Base-by-base conservation (phyloP, 2,113 vertebrate genomes). In the Beaufortia kweichowensis region DNA sequence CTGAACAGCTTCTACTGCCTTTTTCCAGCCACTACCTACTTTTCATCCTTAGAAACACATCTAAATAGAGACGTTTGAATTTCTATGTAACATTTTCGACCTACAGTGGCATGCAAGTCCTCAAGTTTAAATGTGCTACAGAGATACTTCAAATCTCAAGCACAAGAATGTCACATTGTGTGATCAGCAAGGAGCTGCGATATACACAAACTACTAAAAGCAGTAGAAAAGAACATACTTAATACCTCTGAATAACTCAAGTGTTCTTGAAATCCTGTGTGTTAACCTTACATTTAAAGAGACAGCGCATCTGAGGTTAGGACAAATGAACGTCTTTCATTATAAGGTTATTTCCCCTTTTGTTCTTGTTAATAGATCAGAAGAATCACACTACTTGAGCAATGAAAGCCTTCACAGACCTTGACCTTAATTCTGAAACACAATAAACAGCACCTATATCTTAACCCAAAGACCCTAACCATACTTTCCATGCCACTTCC, bases 401-500 rank as follows among this genome's bases (percentile, higher is more conserved):
- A 41, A 14, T 19, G 68, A 56, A 53, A 53, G 24, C 60, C 6
- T 31, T 55, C 55, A 55, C 61, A 39, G 10, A 2, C 7, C 21
- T 61, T 66, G 72, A 79, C 65, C 66, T 82, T 72, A 53, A 61
- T 79, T 82, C 72, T 79, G 26, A 19, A 65, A 50, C 8, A 29
- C 31, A 70, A 66, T 60, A 63, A 64, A 59, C 59, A 74, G 17
- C 31, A 63, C 50, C 29, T 35, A 64, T 50, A 48, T 50, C 65
- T 68, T n/a, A 43, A 73, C 56, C 63, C n/a, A 77, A 68, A 81
- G 63, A 62, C 76, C 63, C 50, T 64, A 62, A 76, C 76, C 78
- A 79, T 79, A 75, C 77, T 85, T 86, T 87, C 83, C 81, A 73
- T 61, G 78, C 85, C 84, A 87, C 88, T 86, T 90, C 87, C 89